These are phyloP conservation scores for Neodontobutis hainanensis DNA, from an alignment of 2,113 vertebrate species.

Conservation along the genomic window DNA sequence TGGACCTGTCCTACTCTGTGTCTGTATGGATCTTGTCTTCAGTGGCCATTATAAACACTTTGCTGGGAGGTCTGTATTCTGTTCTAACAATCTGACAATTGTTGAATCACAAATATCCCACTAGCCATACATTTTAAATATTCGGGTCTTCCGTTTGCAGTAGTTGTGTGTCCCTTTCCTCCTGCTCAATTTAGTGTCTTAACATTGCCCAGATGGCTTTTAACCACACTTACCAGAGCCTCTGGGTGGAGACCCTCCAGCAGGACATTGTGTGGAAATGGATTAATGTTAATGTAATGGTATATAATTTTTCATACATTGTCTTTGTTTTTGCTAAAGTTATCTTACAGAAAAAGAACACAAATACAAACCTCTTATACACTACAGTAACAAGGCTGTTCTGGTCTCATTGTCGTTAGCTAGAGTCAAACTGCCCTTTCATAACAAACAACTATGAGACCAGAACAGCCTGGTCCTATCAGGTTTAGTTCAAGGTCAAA, in stretches of 20 bases:
- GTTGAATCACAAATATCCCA: neutral
- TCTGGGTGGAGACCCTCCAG: constrained; percentile 60
- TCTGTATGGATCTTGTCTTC: constrained; percentile 62
- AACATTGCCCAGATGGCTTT: constrained; percentile 56
- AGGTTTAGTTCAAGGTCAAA: too few relatives aligned
- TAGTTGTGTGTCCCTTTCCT: constrained; percentile 68
- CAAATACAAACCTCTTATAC: too few relatives aligned
- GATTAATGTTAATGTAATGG: constrained; percentile 64
- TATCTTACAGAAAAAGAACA: too few relatives aligned
- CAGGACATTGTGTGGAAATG: constrained; percentile 41
- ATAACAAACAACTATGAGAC: too few relatives aligned
- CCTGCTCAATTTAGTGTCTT: constrained; percentile 43
- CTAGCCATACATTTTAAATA: neutral
- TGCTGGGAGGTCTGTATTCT: constrained; percentile 67
- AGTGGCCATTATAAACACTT: constrained; percentile 70
- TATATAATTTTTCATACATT: too few relatives aligned
- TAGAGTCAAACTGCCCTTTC: too few relatives aligned
- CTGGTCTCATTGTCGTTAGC: too few relatives aligned
- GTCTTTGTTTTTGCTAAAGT: too few relatives aligned
- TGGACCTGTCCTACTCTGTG: constrained; percentile 53
- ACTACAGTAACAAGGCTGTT: too few relatives aligned
- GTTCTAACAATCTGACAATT: neutral
- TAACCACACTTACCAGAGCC: constrained; percentile 57
- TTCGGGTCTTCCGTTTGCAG: constrained; percentile 24
- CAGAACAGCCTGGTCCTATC: too few relatives aligned